Conservation (phyloP, 2,888 invertebrate species). For the Quadriops clusia region DNA sequence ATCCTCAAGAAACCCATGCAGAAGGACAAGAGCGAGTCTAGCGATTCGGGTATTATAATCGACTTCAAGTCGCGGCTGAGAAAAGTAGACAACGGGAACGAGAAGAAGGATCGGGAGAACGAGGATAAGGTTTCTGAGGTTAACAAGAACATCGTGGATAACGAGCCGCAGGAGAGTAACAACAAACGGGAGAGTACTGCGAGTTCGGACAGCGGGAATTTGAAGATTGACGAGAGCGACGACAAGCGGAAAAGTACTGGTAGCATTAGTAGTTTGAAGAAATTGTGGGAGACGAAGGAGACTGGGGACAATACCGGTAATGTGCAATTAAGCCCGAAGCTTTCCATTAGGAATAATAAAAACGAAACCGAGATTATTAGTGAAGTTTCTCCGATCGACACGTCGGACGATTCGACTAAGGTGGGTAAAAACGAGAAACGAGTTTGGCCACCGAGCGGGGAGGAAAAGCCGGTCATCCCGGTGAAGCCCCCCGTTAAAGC, state of each 20-base stretch:
- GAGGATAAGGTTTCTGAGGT: slow-evolving; percentile 24
- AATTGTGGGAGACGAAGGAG: slow-evolving; percentile 82
- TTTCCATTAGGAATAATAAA: slow-evolving; percentile 40
- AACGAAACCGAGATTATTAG: slow-evolving; percentile 36
- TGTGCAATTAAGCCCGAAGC: slow-evolving; percentile 54
- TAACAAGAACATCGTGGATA: slow-evolving; percentile 22
- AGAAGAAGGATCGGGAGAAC: slow-evolving; percentile 29
- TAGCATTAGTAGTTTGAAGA: slow-evolving; percentile 84
- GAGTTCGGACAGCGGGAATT: slow-evolving; percentile 35
- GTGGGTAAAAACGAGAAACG: slow-evolving; percentile 37
- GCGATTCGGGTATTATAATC: slow-evolving; percentile 51
- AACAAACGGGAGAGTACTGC: slow-evolving; percentile 38
- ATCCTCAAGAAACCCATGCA: slow-evolving; percentile 42
- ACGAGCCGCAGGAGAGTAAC: slow-evolving; percentile 24
- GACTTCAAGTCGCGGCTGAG: slow-evolving; percentile 75
- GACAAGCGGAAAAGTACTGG: slow-evolving; percentile 85
- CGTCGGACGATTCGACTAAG: slow-evolving; percentile 31
- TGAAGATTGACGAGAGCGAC: slow-evolving; percentile 51
- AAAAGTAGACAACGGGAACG: slow-evolving; percentile 56
- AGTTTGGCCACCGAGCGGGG: slow-evolving; percentile 41
- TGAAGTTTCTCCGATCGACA: slow-evolving; percentile 33
- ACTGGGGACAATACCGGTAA: slow-evolving; percentile 35
- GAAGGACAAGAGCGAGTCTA: slow-evolving; percentile 43
- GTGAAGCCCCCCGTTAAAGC: slow-evolving; percentile 54
- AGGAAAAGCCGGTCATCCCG: slow-evolving; percentile 59